Evolutionary conservation across 2,113 vertebrate species (phyloP), one percentile per base, ranked within the genome.

Genomic region (Rhinolophus sinicus): DNA sequence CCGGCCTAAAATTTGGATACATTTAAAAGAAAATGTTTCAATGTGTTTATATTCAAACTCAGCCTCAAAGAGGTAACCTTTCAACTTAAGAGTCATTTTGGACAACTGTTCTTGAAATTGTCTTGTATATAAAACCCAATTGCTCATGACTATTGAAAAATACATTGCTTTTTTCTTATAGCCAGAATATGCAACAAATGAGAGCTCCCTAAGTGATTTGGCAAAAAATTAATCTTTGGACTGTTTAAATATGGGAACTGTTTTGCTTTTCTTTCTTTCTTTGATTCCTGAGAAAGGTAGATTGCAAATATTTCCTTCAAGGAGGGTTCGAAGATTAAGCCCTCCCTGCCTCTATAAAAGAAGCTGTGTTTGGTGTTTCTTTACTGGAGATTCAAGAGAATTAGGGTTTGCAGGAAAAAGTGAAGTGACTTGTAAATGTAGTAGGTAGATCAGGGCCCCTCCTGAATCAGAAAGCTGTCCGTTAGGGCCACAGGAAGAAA

Each of bases 11-110:
- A 87, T 97, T 97, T 98, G 97, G 97, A 97, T 97, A 84, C 96
- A 84, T 97, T 98, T 97, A 96, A 98, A 97, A 97, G 94, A 97
- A 97, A 98, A 96, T 89, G 96, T 95, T 98, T 97, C 97, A 98
- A 86, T 90, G 95, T 97, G 97, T 97, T 97, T 97, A 95, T 90
- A 89, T 78, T 95, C 93, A 91, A 96, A 44, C 78, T 95, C 62
- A 90, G 86, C 21, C 97, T 98, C 92, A 93, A 98, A 97, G 78
- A 95, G 92, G 91, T 96, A 97, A 97, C 89, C 93, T 98, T 97
- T 97, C 93, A 95, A 97, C 86, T 94, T 96, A 75, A 96, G 86
- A 96, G 95, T 94, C 73, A 87, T 95, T 96, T 93, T 93, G 89
- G 89, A 96, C 93, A 97, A 94, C 52, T 40, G 38, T 78, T 96